Base-by-base conservation (phyloP, 2,888 invertebrate genomes). In the Neoscelio sp. region DNA sequence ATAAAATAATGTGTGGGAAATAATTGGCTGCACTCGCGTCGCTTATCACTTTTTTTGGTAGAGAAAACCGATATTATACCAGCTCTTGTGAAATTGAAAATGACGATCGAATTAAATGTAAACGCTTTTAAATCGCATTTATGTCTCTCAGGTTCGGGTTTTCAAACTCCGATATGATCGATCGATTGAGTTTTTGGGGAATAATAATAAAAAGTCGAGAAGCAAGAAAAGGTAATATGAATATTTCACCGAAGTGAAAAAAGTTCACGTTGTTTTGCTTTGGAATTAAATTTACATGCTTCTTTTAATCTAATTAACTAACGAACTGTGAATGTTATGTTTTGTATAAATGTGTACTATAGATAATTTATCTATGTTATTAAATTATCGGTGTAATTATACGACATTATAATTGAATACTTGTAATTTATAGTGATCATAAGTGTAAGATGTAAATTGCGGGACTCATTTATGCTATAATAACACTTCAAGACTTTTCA, bases 351-450 rank as follows among this genome's bases (percentile, higher is more conserved):
- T 35, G n/a, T 10, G 33, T 17, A 33, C 3, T 18, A 12, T 10
- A 38, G 42, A 60, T 42, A 17, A 13, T n/a, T 12, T 30, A 8
- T 20, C 23, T 17, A 6, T 42, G 33, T 70, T 70, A 48, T 60
- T 33, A 70, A 70, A 58, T 60, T 48, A 70, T 60, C 50, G 42
- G 42, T 33, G 6, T 60, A 70, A 70, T 70, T 58, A 70, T 70
- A 70, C 10, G 58, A 68, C 60, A 50, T 17, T 50, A 60, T 60
- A 50, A 70, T 50, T 60, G 70, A 60, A 44, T 35, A 33, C 46
- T 40, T n/a, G 58, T 62, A 62, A 68, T 44, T 65, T 52, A 50
- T 44, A 48, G 23, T n/a, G 30, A 26, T 7, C 65, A 75, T 60
- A 42, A 62, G 33, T 33, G 10, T 6, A 52, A 56, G 26, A 38